Evolutionary conservation across 2,797 vertebrate species (phyloP), one percentile per base, ranked within the genome.

Genomic region (Myotis findleyi): DNA sequence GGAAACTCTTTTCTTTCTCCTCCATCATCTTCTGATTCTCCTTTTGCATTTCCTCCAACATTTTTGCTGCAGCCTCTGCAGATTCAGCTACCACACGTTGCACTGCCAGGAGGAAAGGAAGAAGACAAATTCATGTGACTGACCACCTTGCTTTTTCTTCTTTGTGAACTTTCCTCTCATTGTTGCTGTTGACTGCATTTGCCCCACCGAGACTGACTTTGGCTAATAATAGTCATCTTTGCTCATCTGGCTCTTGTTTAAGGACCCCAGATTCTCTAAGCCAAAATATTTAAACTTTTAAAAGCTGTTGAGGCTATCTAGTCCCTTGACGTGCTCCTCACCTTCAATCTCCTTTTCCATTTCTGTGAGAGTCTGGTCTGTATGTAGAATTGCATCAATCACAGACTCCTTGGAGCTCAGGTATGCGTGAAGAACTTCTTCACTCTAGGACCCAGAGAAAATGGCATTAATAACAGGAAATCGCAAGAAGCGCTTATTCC

Each of bases 271-370:
- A 21, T 66, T 72, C 66, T 89, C 23, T 13, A 11, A 53, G 55
- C 13, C 3, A 84, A 88, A 21, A 76, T 38, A 87, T 18, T 87
- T 49, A 62, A 49, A 68, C 17, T 51, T 51, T 49, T 27, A 47
- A 79, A 11, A 13, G 8, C 16, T 71, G 86, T 83, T 25, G 3
- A 64, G 14, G 18, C 7, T 83, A 14, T 82, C 25, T 73, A 21
- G 7, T n/a, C 27, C 77, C 47, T 66, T 80, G 62, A 64, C 2
- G 16, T 7, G 7, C n/a, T 84, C 1, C 96, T 96, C 25, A 97
- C 98, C 96, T 92, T 95, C 96, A 17, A 93, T 66, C 14, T 96
- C 73, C 59, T 94, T 96, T 73, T 97, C 85, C 38, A 93, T 97
- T 81, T 77, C 76, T 30, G 84, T 77, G 57, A 98, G 94, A 33